phyloP scores from a whole-genome alignment of 2,888 invertebrate species.

The Willowsia nigromaculata region DNA sequence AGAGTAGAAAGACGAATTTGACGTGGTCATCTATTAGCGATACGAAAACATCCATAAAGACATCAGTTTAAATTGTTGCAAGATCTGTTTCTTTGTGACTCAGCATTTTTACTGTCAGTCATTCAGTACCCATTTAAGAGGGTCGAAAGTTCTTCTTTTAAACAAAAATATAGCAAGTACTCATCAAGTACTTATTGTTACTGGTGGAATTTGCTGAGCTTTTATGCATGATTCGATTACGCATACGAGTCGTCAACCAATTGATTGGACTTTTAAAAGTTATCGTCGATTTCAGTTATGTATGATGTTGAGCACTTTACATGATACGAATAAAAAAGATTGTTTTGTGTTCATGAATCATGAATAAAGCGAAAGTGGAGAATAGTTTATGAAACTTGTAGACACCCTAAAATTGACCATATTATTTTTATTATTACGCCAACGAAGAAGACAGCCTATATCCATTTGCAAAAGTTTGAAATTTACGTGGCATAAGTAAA shows the following conservation, averaged over 20 bases:
- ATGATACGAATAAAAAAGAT: neutral
- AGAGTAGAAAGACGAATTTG: conserved; percentile 5
- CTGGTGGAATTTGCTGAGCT: conserved; percentile 7
- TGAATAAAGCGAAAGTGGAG: conserved; percentile 13
- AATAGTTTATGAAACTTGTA: conserved; percentile 2
- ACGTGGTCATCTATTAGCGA: conserved; percentile 33
- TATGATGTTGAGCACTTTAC: neutral
- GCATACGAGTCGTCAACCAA: conserved; percentile 22
- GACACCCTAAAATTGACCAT: conserved; percentile 46
- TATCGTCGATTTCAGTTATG: conserved; percentile 11
- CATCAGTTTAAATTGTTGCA: conserved; percentile 51
- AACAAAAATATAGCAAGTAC: neutral
- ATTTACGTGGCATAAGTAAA: neutral
- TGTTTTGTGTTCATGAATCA: neutral
- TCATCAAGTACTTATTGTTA: neutral
- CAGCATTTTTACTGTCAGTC: neutral
- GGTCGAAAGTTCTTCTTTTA: neutral
- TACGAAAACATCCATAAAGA: conserved; percentile 47
- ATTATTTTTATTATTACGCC: conserved; percentile 34
- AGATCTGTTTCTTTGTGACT: neutral
- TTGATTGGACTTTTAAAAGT: conserved; percentile 12
- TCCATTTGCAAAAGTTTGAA: neutral
- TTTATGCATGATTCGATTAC: conserved; percentile 12
- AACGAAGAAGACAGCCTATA: neutral
- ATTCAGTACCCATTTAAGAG: neutral